Conservation (phyloP, 2,113 vertebrate genomes). For the Psephotus haematonotus region DNA sequence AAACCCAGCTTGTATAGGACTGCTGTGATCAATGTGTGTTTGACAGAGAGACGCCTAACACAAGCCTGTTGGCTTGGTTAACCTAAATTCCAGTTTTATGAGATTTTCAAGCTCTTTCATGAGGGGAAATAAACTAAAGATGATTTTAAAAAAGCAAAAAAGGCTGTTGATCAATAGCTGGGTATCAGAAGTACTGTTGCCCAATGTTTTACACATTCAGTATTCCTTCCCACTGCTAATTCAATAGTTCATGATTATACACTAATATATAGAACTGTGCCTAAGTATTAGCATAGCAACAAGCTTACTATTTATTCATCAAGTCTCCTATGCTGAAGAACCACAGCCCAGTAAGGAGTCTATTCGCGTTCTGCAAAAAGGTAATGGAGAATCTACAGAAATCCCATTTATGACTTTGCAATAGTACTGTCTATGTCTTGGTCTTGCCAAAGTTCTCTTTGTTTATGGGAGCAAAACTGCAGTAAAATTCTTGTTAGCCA, state of each 20-base stretch:
- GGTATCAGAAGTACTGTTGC: background rate
- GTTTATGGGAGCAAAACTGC: constrained; percentile 19
- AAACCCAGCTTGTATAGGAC: background rate
- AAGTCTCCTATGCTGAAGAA: background rate
- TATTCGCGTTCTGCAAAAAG: background rate
- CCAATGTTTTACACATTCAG: rapidly evolving
- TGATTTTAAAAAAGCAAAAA: background rate
- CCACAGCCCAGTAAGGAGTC: background rate
- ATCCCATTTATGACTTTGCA: constrained; percentile 12
- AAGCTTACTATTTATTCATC: background rate
- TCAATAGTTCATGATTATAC: background rate
- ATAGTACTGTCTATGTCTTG: background rate
- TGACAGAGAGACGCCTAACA: background rate
- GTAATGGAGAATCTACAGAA: constrained; percentile 31
- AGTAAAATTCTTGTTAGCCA: background rate
- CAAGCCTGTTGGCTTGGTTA: background rate
- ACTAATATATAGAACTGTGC: background rate
- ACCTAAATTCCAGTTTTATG: background rate
- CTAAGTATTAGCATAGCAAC: constrained; percentile 10
- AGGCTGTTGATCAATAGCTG: background rate
- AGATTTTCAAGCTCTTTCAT: background rate
- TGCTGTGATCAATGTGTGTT: background rate
- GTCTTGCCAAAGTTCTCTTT: constrained; percentile 16
- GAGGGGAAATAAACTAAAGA: background rate
- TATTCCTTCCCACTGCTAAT: background rate